Evolutionary conservation across 1,140 invertebrate species (phyloP), one percentile per base, ranked within the genome.

Genomic region (Paracyclopina nana): DNA sequence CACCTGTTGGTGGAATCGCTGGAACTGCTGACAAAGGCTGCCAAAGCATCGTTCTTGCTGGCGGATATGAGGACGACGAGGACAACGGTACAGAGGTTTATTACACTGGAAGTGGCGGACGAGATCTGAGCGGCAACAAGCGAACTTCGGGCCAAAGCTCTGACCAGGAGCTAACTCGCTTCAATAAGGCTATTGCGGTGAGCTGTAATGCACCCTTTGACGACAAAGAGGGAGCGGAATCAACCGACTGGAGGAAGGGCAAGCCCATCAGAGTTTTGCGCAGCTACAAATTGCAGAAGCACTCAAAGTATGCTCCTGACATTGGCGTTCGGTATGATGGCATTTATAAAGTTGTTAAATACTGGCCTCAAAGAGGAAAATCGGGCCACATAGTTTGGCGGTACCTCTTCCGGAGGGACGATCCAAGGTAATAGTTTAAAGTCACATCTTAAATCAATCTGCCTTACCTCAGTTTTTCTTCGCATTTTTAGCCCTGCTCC

Each of bases 31-130:
- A 72, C 11, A 75, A 80, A 41, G 82, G 81, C 20, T 82, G 82
- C 0, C 86, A 76, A 62, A 85, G 82, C 50, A 76, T 87, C 52
- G 82, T 86, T 2, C 64, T 90, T 12, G 79, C 80, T 42, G 82
- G 83, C 28, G 82, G 82, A 0, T 87, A 87, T 59, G 82, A 85
- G 64, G 83, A 86, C 62, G 83, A 88, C 62, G 68, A 76, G 18
- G 84, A 90, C 62, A 69, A 80, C 56, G 85, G 85, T 0, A 73
- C 81, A 24, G 75, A 81, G 59, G 85, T 90, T 60, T 72, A 74
- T 1, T 87, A 86, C 59, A 86, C 82, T 2, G 83, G n/a, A n/a
- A n/a, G n/a, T n/a, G 56, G 56, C 26, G 57, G 52, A 22, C 40
- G 56, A 14, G 56, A 59, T 28, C 49, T 59, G 8, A 56, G 14